Conservation (phyloP, 1,140 invertebrate species). For the Teleogryllus occipitalis region DNA sequence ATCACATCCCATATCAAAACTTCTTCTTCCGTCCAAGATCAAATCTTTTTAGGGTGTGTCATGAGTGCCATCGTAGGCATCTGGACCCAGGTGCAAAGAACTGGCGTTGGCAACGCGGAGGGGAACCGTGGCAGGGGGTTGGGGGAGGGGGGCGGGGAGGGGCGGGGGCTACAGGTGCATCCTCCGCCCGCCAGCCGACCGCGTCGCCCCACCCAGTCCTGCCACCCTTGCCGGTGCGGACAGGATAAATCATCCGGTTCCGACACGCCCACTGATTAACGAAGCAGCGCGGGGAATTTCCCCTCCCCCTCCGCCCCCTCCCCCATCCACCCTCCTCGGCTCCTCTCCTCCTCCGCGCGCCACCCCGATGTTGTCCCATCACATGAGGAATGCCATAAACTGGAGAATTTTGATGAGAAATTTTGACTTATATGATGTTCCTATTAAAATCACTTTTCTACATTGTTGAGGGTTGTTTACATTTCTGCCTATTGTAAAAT, state of each 20-base stretch:
- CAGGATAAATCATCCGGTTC: conserved; percentile 1
- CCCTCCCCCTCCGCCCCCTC: not conserved
- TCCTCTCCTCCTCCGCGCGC: not conserved
- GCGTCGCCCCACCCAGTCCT: not conserved
- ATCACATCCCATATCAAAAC: too few species aligned
- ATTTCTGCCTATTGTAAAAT: not conserved
- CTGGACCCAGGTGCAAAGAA: too few species aligned
- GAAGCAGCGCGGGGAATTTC: not conserved
- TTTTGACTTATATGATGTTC: conserved; percentile 1
- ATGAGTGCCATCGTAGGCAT: too few species aligned
- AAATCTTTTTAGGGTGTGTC: too few species aligned
- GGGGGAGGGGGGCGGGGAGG: too few species aligned
- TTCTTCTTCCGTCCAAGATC: too few species aligned
- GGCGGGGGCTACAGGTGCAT: too few species aligned
- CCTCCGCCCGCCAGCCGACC: not conserved
- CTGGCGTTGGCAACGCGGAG: too few species aligned
- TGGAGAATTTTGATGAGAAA: conserved; percentile 5
- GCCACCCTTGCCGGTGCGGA: not conserved
- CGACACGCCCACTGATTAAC: conserved; percentile 3
- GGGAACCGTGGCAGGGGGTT: too few species aligned
- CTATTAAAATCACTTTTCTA: conserved; percentile 6
- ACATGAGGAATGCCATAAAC: not conserved
- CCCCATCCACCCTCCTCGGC: not conserved
- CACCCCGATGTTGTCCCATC: not conserved
- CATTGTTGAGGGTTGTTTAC: not conserved